Conservation (phyloP, 2,113 vertebrate species). For the Procapra przewalskii region DNA sequence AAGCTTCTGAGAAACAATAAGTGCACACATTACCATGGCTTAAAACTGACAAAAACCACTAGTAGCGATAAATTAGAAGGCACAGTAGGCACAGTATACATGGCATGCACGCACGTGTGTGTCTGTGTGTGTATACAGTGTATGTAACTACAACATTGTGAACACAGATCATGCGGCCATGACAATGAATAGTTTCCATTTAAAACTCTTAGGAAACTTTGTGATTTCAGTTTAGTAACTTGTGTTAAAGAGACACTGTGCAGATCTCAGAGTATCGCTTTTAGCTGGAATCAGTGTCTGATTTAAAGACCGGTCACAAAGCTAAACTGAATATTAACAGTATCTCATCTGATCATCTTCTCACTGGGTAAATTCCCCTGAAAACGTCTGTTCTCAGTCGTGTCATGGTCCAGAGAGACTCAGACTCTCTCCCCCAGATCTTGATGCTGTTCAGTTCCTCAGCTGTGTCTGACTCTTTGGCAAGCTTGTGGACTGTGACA, state of each 20-base stretch:
- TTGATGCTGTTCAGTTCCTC: background rate
- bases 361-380: background rate
- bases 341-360: background rate
- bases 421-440: background rate
- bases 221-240: background rate
- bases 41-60: background rate
- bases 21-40: background rate
- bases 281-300: background rate
- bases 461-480: background rate
- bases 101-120: rapidly evolving
- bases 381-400: background rate
- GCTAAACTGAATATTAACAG: background rate
- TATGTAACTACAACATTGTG: background rate
- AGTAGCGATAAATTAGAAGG: background rate
- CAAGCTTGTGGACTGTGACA: background rate
- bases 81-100: too few species aligned
- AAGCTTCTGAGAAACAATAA: background rate
- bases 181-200: background rate
- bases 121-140: background rate
- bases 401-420: background rate
- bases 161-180: background rate
- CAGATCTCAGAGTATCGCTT: background rate
- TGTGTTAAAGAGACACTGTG: background rate
- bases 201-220: background rate
- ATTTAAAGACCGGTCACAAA: background rate